A percentile compares a stretch with the other conserved stretches of the same genome.
These are phyloP conservation scores for Orthonyx spaldingii DNA, from an alignment of 2,113 vertebrate genomes.

Conservation along the genomic window DNA sequence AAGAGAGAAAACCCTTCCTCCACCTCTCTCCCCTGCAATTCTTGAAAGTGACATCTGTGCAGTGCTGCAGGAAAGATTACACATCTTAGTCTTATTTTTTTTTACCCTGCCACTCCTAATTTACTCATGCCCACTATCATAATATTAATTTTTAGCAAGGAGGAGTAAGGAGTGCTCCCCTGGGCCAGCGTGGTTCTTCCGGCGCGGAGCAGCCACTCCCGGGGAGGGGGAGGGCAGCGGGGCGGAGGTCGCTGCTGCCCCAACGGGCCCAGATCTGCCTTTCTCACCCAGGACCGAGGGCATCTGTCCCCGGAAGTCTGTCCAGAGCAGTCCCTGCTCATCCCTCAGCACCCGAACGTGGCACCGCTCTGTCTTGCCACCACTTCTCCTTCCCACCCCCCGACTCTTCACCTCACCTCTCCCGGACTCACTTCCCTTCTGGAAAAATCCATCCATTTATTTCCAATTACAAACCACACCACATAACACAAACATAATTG, in stretches of 20 bases:
- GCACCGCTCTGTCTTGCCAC: neutral
- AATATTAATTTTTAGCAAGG: constrained; percentile 25
- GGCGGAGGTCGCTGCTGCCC: neutral
- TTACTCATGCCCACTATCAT: constrained; percentile 9
- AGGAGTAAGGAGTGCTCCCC: neutral
- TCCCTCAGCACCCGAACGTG: accelerated
- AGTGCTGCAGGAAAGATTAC: constrained; percentile 37
- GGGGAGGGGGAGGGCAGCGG: neutral
- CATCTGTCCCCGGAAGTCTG: neutral
- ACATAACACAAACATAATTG: constrained; percentile 77
- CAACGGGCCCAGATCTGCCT: neutral
- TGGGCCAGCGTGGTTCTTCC: neutral
- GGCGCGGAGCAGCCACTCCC: accelerated
- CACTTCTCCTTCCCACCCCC: neutral
- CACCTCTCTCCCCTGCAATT: constrained; percentile 17
- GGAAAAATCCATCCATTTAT: constrained; percentile 67
- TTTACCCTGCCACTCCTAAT: constrained; percentile 53
- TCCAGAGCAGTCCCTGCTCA: neutral
- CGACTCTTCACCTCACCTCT: neutral
- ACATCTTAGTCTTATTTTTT: neutral
- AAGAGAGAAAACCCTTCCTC: constrained; percentile 24
- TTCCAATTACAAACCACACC: constrained; percentile 74
- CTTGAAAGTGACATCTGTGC: constrained; percentile 45
- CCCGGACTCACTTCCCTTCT: neutral
- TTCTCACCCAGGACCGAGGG: neutral